Evolutionary conservation across 2,888 invertebrate genomes (phyloP), one percentile per base, ranked within the genome.

Genomic region (Beris morrisii): DNA sequence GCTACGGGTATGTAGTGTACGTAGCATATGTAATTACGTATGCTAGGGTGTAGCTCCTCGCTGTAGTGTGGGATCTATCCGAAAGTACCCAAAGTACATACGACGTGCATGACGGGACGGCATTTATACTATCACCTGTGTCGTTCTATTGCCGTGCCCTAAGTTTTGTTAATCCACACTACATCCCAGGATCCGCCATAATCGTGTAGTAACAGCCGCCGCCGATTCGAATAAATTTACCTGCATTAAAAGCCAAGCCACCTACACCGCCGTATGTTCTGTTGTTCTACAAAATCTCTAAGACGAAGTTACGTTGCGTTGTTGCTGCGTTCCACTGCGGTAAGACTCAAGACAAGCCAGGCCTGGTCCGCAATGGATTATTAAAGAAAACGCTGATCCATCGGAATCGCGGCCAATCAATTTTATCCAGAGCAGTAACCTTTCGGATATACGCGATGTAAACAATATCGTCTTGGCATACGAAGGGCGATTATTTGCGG

Each of bases 161-260:
- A 52, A 61, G 52, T 61, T 61, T 61, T 52, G 50, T 52, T 52
- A 61, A 61, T 61, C 52, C 61, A 11, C 61, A 11, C 61, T 61
- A 61, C 22, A 61, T 61, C 22, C 22, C 61, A 61, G 52, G 61
- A 61, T 61, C 48, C 48, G 58, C 48, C 48, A 48, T 48, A 59
- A 59, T 59, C 43, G 50, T 61, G 52, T 61, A 52, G 15, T 38
- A 61, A 50, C 52, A 22, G 61, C 46, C 15, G 38, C 58, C 22
- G 22, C 58, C 45, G 9, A 32, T 13, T 13, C 50, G 38, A 50
- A 30, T 38, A 61, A 52, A 38, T 38, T 61, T 61, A 61, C 50
- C 61, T 61, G 52, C 61, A 59, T 7, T 61, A 52, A n/a, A 46
- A 30, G 22, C 22, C 22, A 22, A 38, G n/a, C 58, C 9, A 31